Percentiles rank a stretch among this genome's conserved stretches.
These are phyloP conservation scores for Drosophila macrospina DNA, from an alignment of 2,888 invertebrate species.

Conservation along the genomic window DNA sequence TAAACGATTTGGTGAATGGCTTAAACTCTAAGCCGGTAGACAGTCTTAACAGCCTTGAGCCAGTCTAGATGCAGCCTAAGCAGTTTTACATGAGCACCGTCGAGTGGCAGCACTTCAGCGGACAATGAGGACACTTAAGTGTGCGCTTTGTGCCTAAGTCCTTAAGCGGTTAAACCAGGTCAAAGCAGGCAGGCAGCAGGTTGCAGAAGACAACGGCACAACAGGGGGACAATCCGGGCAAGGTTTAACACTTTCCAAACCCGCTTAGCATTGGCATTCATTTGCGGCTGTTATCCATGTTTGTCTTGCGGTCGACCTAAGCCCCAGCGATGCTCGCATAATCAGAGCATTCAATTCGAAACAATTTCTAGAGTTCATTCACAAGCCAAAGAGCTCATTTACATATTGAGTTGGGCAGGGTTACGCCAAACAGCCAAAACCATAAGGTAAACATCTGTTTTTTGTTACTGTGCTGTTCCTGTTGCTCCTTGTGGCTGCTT, in stretches of 20 bases:
- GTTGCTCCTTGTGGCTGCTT: conserved; percentile 3
- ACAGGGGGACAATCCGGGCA: not conserved
- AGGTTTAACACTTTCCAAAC: conserved; percentile 66
- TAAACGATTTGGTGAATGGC: conserved; percentile 52
- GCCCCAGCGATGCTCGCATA: conserved; percentile 25
- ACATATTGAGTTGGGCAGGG: conserved; percentile 8
- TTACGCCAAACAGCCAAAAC: not conserved
- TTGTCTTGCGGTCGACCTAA: conserved; percentile 46
- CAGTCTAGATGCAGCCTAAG: conserved; percentile 36
- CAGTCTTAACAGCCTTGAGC: conserved; percentile 23
- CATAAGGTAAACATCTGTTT: conserved; percentile 67
- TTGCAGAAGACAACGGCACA: conserved; percentile 25
- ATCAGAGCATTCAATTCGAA: conserved; percentile 35
- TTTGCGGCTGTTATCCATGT: not conserved
- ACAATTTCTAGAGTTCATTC: conserved; percentile 39
- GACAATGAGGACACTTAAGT: conserved; percentile 72
- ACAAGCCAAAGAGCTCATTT: conserved; percentile 36
- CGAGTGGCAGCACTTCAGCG: conserved; percentile 67
- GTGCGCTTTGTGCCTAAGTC: conserved; percentile 62
- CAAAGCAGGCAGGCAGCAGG: conserved; percentile 17
- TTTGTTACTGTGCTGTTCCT: conserved; percentile 15
- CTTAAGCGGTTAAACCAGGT: conserved; percentile 62
- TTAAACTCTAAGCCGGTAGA: conserved; percentile 41
- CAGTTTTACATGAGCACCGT: conserved; percentile 38
- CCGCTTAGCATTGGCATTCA: conserved; percentile 46